Evolutionary conservation across 2,797 vertebrate species (phyloP).

Genomic region (Hapalemur alaotrensis): DNA sequence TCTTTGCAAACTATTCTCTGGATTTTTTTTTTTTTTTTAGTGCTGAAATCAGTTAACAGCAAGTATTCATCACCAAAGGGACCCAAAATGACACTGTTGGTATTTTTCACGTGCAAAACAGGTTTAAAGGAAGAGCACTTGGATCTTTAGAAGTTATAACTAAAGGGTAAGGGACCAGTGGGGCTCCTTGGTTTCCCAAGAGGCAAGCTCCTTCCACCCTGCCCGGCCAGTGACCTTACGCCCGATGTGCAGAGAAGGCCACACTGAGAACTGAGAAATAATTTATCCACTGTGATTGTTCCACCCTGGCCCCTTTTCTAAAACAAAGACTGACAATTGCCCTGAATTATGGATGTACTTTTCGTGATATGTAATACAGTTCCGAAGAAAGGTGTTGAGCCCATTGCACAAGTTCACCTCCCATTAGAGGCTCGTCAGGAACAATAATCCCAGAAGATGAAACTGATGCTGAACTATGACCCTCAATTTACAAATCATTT

Average conservation of each 20-base stretch:
- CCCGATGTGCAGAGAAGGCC: constrained; percentile 78
- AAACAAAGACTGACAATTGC: constrained; percentile 80
- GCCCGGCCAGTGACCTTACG: constrained; percentile 81
- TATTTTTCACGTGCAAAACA: not conserved
- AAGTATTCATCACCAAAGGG: not conserved
- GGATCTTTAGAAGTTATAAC: not conserved
- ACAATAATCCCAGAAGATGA: constrained; percentile 56
- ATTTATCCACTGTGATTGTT: constrained; percentile 78
- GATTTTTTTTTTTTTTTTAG: not conserved
- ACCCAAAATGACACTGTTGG: not conserved
- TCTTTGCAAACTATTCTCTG: constrained; percentile 40
- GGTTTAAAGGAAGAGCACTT: constrained; percentile 17
- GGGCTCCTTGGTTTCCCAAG: constrained; percentile 70
- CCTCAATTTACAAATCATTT: constrained; percentile 72
- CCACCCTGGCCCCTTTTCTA: constrained; percentile 72
- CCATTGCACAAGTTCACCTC: constrained; percentile 56
- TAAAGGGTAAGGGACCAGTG: constrained; percentile 62
- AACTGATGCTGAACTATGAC: constrained; percentile 61
- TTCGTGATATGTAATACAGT: constrained; percentile 63
- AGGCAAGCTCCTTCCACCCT: constrained; percentile 63
- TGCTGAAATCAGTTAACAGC: not conserved
- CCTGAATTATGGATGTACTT: constrained; percentile 77
- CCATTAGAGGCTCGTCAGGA: constrained; percentile 56
- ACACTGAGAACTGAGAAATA: constrained; percentile 77
- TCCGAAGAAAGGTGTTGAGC: constrained; percentile 40